Percentiles rank a stretch among this genome's conserved stretches.
These are phyloP conservation scores for Congeria kusceri DNA, from an alignment of 2,888 invertebrate genomes.

Conservation along the genomic window DNA sequence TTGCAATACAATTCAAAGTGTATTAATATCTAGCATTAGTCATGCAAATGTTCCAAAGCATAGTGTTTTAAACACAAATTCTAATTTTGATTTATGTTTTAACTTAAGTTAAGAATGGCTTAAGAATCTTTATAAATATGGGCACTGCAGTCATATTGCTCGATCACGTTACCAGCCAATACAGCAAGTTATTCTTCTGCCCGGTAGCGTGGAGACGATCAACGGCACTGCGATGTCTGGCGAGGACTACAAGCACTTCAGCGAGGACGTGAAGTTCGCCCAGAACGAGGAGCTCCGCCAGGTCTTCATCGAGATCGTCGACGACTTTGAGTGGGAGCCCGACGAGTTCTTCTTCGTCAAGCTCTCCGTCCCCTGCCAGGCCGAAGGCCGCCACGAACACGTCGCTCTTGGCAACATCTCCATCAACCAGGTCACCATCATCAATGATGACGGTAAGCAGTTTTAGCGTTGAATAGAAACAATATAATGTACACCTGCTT, in stretches of 20 bases:
- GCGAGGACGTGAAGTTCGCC: constrained; percentile 87
- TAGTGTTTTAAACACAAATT: no score
- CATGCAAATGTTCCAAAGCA: no score
- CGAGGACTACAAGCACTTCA: constrained; percentile 87
- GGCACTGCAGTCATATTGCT: no score
- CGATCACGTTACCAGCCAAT: no score
- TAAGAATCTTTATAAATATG: no score
- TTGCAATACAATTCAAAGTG: no score
- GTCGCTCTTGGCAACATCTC: constrained; percentile 86
- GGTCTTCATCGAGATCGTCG: constrained; percentile 87
- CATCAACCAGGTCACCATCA: constrained; percentile 88
- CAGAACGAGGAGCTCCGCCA: constrained; percentile 86
- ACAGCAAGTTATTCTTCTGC: no score
- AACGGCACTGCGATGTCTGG: constrained; percentile 87
- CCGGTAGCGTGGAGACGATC: constrained; percentile 87
- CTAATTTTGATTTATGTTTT: no score
- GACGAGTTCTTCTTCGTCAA: constrained; percentile 88
- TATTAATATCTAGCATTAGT: no score
- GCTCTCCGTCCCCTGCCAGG: constrained; percentile 75
- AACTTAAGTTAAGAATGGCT: no score
- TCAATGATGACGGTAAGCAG: constrained; percentile 88
- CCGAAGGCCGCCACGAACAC: constrained; percentile 67
- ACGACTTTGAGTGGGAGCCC: constrained; percentile 86
- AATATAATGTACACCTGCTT: no score
- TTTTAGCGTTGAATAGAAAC: no score